Base-by-base conservation (phyloP, 2,113 vertebrate species). In the Salvator merianae region DNA sequence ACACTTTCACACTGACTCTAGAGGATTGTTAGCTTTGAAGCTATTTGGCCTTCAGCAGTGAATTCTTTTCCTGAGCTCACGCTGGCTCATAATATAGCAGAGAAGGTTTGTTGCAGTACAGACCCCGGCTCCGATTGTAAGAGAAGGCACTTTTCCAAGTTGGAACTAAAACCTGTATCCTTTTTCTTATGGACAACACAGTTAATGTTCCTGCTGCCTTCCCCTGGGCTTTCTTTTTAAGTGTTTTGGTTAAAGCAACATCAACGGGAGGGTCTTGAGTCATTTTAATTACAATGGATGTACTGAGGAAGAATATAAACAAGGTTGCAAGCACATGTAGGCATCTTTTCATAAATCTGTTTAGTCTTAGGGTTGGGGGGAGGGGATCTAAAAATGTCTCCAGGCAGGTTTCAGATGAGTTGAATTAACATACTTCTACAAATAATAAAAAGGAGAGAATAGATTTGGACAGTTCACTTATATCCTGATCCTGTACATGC, bases 1-100 rank as follows among this genome's bases (percentile, higher is more conserved):
- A 96, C 96, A 95, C 97, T 97, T 96, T 95, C 96, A 96, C 94
- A 93, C 95, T 87, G 96, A 94, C 98, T 97, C 97, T 94, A 91
- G 97, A 97, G 97, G 95, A 97, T 98, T 97, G 95, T 96, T 96
- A 96, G 96, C 98, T 99, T 99, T 99, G 97, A 99, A 98, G 97
- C 96, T 98, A 97, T 98, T 97, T 97, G 97, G 97, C 97, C 98
- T 97, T 98, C 97, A 99, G 97, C 98, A 94, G 94, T 97, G 96
- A 97, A 98, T 98, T 97, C 97, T 97, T 97, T 97, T 98, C 97
- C 95, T 97, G 96, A 97, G 96, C 96, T 98, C 96, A 95, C 95
- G 97, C 96, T 96, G 97, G 97, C 97, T 97, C 96, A 94, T 95
- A 97, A 97, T 97, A 96, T 96, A 79, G 55, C 95, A 93, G 93